Evolutionary conservation across 2,797 vertebrate species (phyloP).

Genomic region (Brotogeris chrysoptera): DNA sequence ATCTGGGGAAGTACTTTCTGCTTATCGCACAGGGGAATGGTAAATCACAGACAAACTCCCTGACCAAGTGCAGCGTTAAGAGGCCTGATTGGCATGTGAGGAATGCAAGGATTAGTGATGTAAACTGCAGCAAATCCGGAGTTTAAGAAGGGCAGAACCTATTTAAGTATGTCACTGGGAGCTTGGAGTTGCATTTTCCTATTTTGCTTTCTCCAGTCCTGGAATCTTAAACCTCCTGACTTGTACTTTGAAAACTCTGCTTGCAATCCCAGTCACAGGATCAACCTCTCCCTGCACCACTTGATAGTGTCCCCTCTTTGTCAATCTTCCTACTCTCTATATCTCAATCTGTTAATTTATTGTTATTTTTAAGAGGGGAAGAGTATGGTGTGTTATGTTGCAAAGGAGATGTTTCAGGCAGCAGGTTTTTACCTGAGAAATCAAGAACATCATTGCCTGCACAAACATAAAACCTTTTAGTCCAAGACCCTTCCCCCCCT

Average conservation of each 20-base stretch:
- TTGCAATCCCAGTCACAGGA: background rate
- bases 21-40: background rate
- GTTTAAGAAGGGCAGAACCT: background rate
- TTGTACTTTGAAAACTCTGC: background rate
- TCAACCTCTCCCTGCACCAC: background rate
- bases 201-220: background rate
- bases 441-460: background rate
- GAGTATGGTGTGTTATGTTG: background rate
- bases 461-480: background rate
- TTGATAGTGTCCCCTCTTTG: background rate
- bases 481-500: background rate
- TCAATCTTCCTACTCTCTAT: background rate
- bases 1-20: background rate
- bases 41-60: slow-evolving; percentile 9
- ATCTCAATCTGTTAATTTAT: background rate
- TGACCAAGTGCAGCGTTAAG: slow-evolving; percentile 39
- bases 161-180: background rate
- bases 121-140: slow-evolving; percentile 13
- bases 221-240: background rate
- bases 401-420: background rate
- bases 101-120: slow-evolving; percentile 64
- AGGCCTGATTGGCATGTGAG: slow-evolving; percentile 50
- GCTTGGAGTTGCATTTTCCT: background rate
- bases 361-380: background rate
- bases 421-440: background rate